Base-by-base conservation (phyloP, 2,888 invertebrate species). In the Proisotoma minuta region DNA sequence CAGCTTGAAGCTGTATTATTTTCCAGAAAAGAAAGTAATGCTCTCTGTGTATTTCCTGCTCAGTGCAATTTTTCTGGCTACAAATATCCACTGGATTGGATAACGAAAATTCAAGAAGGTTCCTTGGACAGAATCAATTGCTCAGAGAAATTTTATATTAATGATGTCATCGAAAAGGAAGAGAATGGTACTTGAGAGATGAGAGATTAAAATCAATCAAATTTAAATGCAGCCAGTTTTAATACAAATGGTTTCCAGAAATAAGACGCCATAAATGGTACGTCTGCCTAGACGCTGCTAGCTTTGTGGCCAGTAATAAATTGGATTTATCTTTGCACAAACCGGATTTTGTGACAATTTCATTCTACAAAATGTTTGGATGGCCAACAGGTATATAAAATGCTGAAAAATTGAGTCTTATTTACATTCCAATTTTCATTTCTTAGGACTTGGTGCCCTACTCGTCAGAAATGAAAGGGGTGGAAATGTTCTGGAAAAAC, bases 321-420 rank as follows among this genome's bases (percentile, higher is more conserved):
- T 79, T 98, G 57, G 86, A 97, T 81, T 81, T 98, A 60, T 81
- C 83, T 0, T 73, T 75, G 54, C 80, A 81, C 62, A 84, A 86
- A 68, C 91, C 97, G 2, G 95, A 98, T 79, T 98, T 95, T 81
- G 85, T 96, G 0, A 84, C 86, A 60, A 62, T 98, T 20, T 97
- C 97, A 1, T 98, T 98, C 81, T 98, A 98, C 79, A 98, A 97
- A 82, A 89, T 98, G 75, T 97, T 98, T 81, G 89, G 89, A 22
- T 96, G 89, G 78, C 98, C 98, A 1, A 96, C 96, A 56, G 98
- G 73, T 73, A 59, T 57, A 65, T 5, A 5, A 12, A 43, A 43
- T 12, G 18, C 20, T 43, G 15, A 12, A 18, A n/a, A 5, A 12
- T 5, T 5, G 5, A 43, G 5, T n/a, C 18, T 18, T 18, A 5